phyloP scores from a whole-genome alignment of 2,888 invertebrate genomes.

The Drosophila nigritarsus region DNA sequence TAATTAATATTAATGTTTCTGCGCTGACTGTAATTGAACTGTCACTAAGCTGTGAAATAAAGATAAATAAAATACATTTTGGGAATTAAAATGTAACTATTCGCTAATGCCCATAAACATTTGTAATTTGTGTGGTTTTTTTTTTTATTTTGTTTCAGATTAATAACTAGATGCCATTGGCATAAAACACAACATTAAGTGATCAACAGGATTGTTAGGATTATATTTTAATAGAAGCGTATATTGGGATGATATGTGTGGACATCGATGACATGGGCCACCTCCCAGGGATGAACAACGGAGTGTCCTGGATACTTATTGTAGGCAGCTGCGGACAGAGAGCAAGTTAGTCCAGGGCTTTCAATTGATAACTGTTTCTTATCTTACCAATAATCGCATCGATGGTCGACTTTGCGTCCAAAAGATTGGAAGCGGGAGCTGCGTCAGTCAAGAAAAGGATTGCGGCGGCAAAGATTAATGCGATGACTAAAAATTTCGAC shows the following conservation, averaged over 20 bases:
- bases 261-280: slow-evolving; percentile 63
- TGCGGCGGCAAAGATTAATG: slow-evolving; percentile 48
- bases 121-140: not conserved
- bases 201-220: slow-evolving; percentile 14
- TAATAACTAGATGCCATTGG: slow-evolving; percentile 31
- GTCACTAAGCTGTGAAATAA: slow-evolving; percentile 25
- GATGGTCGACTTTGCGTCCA: slow-evolving; percentile 68
- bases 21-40: slow-evolving; percentile 19
- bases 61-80: slow-evolving; percentile 1
- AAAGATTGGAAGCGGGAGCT: slow-evolving; percentile 57
- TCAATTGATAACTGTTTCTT: not conserved
- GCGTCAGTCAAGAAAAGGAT: slow-evolving; percentile 56
- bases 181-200: slow-evolving; percentile 35
- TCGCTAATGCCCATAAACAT: not conserved
- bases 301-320: slow-evolving; percentile 65
- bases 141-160: not conserved
- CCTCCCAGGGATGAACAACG: slow-evolving; percentile 61
- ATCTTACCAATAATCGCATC: slow-evolving; percentile 70
- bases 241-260: slow-evolving; percentile 44
- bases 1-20: slow-evolving; percentile 6
- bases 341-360: not conserved
- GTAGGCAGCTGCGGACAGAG: slow-evolving; percentile 55
- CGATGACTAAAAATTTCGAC: slow-evolving; percentile 58
- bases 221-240: not conserved
- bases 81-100: not conserved